Evolutionary conservation across 23 tunicate genomes (phyloP).

Genomic region (Pegea sp.): DNA sequence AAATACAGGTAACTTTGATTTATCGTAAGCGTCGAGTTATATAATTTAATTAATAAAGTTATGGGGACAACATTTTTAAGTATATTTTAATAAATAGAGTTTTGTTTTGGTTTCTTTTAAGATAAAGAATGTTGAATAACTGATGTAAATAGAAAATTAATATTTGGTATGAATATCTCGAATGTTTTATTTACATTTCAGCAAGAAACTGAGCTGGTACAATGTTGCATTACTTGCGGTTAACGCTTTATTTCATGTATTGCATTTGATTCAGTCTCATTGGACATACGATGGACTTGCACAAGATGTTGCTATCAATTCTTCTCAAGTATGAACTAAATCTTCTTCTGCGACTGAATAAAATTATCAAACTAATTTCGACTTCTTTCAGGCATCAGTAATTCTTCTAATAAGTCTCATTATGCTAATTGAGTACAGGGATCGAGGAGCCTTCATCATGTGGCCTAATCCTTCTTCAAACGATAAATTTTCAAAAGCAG

Average conservation of each 20-base stretch:
- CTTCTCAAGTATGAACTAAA: slow-evolving; percentile 35
- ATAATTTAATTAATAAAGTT: too few species aligned
- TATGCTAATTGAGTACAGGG: slow-evolving; percentile 80
- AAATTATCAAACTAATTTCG: background rate
- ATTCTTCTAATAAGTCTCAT: slow-evolving; percentile 82
- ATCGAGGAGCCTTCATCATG: slow-evolving; percentile 70
- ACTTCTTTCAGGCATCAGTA: slow-evolving; percentile 55
- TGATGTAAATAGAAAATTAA: background rate
- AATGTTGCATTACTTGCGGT: slow-evolving; percentile 68
- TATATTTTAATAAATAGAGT: too few species aligned
- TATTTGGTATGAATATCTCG: slow-evolving; percentile 1
- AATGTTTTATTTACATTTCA: slow-evolving; percentile 6
- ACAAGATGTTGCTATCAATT: slow-evolving; percentile 67
- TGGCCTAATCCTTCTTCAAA: slow-evolving; percentile 90
- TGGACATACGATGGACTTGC: slow-evolving; percentile 95
- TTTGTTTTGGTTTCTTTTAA: background rate
- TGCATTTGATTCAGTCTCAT: slow-evolving; percentile 90
- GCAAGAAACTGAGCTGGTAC: slow-evolving; percentile 63
- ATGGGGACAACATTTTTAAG: too few species aligned
- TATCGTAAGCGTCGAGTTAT: background rate
- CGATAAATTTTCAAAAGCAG: slow-evolving; percentile 46
- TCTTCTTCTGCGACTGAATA: background rate
- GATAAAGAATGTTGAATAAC: background rate
- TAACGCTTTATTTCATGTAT: slow-evolving; percentile 60
- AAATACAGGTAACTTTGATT: background rate